Evolutionary conservation across 2,113 vertebrate genomes (phyloP).

Genomic region (Corythoichthys intestinalis): DNA sequence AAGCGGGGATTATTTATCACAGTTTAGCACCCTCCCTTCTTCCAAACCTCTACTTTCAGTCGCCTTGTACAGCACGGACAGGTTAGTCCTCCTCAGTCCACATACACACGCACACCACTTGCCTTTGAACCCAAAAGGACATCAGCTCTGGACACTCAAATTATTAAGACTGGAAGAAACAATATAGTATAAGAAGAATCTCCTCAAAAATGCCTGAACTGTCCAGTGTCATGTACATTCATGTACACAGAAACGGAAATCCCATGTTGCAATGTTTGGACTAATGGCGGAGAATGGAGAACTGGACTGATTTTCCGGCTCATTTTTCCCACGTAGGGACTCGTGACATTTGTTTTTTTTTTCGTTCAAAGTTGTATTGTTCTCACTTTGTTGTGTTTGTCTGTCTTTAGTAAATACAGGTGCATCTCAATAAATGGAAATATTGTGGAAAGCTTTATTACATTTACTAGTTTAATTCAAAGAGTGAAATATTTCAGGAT

Average conservation of each 20-base stretch:
- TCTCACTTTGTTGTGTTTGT: slow-evolving; percentile 20
- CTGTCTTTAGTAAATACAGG: slow-evolving; percentile 8
- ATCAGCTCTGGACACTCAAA: slow-evolving; percentile 24
- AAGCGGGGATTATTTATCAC: slow-evolving; percentile 34
- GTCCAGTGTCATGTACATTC: slow-evolving; percentile 13
- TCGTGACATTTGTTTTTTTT: slow-evolving; percentile 32
- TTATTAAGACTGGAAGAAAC: slow-evolving; percentile 9
- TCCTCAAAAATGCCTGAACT: slow-evolving; percentile 25
- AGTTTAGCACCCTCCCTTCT: slow-evolving; percentile 48
- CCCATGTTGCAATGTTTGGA: slow-evolving; percentile 47
- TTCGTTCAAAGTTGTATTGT: slow-evolving; percentile 30
- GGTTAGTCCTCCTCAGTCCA: slow-evolving; percentile 49
- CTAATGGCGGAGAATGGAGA: slow-evolving; percentile 18
- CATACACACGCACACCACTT: slow-evolving; percentile 26
- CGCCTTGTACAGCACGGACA: slow-evolving; percentile 56
- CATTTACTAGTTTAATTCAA: not conserved
- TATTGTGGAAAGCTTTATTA: not conserved
- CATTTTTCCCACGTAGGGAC: slow-evolving; percentile 43
- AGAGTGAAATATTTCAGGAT: not conserved
- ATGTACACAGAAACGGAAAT: slow-evolving; percentile 47
- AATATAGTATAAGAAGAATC: slow-evolving; percentile 22
- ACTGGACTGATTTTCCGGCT: slow-evolving; percentile 46
- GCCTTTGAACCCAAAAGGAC: slow-evolving; percentile 41
- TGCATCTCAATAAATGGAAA: not conserved
- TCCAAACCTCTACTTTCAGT: slow-evolving; percentile 13